Percentiles rank a stretch among this genome's conserved stretches.
These are phyloP conservation scores for Carapus acus DNA, from an alignment of 2,797 vertebrate genomes.

Conservation along the genomic window DNA sequence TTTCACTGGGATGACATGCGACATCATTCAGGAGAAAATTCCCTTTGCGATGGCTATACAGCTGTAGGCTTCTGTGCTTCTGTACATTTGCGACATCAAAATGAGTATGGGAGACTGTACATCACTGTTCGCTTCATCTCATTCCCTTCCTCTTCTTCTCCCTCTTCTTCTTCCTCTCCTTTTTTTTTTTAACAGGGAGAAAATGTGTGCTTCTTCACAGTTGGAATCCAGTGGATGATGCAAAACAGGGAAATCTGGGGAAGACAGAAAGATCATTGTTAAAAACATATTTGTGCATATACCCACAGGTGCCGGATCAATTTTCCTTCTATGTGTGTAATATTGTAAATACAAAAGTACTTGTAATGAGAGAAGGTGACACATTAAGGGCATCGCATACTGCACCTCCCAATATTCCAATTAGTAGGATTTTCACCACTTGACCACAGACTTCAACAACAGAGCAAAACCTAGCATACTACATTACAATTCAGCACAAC, in stretches of 20 bases:
- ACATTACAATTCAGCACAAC: no score
- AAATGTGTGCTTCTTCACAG: conserved; percentile 69
- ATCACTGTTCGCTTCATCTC: conserved; percentile 46
- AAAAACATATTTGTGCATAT: conserved; percentile 4
- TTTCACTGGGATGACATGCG: conserved; percentile 31
- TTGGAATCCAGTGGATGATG: conserved; percentile 70
- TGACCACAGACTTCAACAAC: no score
- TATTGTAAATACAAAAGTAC: no score
- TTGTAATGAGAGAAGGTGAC: no score
- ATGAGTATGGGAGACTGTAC: conserved; percentile 53
- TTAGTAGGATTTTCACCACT: no score
- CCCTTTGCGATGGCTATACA: conserved; percentile 23
- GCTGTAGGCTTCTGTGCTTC: conserved; percentile 14
- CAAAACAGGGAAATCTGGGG: conserved; percentile 63
- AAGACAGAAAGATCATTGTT: conserved; percentile 28
- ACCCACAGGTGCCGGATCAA: no score
- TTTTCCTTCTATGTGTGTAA: no score
- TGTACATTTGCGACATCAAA: conserved; percentile 37
- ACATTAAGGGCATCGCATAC: no score
- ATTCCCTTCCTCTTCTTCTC: no score
- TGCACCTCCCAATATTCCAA: no score
- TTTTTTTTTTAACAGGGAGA: conserved; percentile 40
- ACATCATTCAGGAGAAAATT: conserved; percentile 35
- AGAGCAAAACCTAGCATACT: no score
- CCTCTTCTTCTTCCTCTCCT: no score